A percentile compares a stretch with the other conserved stretches of the same genome.
Conservation (phyloP, 2,888 invertebrate species). For the Eutolmus rufibarbis region DNA sequence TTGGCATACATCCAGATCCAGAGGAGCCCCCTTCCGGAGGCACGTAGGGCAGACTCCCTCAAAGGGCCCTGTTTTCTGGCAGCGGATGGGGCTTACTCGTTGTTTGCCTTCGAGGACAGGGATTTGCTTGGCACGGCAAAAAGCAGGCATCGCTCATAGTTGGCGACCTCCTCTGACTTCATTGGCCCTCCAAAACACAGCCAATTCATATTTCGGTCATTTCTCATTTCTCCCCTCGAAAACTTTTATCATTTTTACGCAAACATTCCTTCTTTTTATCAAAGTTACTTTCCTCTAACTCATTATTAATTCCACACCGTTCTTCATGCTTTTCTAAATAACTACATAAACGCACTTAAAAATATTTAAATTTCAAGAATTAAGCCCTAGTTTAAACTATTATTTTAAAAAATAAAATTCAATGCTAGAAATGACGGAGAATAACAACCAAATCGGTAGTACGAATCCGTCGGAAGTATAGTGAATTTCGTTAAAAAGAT, state of each 20-base stretch:
- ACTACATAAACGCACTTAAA: too few species aligned
- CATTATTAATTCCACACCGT: neutral
- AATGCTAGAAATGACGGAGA: too few species aligned
- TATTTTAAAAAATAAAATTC: too few species aligned
- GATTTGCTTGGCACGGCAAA: neutral
- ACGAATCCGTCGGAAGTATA: too few species aligned
- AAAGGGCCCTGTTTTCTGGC: neutral
- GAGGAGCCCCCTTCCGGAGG: neutral
- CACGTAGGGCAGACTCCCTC: neutral
- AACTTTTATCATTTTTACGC: neutral
- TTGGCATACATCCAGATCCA: conserved; percentile 7
- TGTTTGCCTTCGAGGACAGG: conserved; percentile 6
- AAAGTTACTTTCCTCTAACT: neutral
- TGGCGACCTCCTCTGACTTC: neutral
- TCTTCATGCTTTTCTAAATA: too few species aligned
- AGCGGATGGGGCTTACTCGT: neutral
- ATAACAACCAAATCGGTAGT: too few species aligned
- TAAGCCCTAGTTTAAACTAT: too few species aligned
- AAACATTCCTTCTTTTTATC: neutral
- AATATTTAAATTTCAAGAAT: too few species aligned
- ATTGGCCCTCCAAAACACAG: neutral
- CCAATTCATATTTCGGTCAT: neutral
- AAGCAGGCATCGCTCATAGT: neutral
- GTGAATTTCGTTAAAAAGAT: too few species aligned
- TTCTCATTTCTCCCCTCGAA: neutral